phyloP scores from a whole-genome alignment of 2,888 invertebrate genomes.

The Mimas tiliae region DNA sequence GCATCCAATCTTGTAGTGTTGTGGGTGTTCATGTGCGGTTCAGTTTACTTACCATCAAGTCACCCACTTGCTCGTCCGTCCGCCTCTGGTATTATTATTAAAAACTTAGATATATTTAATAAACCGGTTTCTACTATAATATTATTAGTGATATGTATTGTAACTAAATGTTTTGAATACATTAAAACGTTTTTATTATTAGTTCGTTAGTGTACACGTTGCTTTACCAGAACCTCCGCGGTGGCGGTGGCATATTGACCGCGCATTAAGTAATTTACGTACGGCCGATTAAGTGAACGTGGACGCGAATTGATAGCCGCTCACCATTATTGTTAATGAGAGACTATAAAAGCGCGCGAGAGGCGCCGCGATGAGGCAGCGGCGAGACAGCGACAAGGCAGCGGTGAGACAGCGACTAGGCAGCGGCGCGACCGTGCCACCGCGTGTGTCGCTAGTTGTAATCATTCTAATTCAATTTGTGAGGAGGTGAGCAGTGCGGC shows the following conservation, averaged over 20 bases:
- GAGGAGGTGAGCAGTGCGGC: conserved; percentile 46
- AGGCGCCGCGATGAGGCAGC: conserved; percentile 34
- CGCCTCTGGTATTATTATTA: too few species aligned
- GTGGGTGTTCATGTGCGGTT: too few species aligned
- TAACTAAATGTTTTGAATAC: background rate
- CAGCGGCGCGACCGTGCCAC: conserved; percentile 40
- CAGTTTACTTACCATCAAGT: too few species aligned
- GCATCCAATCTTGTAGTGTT: too few species aligned
- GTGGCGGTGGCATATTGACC: conserved; percentile 18
- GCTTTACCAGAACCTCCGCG: background rate
- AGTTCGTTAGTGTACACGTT: background rate
- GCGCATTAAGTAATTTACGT: conserved; percentile 27
- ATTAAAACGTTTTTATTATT: background rate
- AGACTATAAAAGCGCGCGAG: conserved; percentile 21
- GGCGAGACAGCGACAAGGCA: too few species aligned
- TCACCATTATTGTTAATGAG: conserved; percentile 28
- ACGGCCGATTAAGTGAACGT: conserved; percentile 27
- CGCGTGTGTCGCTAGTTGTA: conserved; percentile 51
- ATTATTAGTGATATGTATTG: too few species aligned
- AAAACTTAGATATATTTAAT: too few species aligned
- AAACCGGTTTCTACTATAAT: too few species aligned
- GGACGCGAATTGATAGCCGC: conserved; percentile 22
- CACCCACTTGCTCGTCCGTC: too few species aligned
- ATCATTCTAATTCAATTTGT: conserved; percentile 78
- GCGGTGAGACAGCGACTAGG: too few species aligned